Percentiles rank a stretch among this genome's conserved stretches.
These are phyloP conservation scores for Lacerta viridis DNA, from an alignment of 2,797 vertebrate genomes.

Conservation along the genomic window DNA sequence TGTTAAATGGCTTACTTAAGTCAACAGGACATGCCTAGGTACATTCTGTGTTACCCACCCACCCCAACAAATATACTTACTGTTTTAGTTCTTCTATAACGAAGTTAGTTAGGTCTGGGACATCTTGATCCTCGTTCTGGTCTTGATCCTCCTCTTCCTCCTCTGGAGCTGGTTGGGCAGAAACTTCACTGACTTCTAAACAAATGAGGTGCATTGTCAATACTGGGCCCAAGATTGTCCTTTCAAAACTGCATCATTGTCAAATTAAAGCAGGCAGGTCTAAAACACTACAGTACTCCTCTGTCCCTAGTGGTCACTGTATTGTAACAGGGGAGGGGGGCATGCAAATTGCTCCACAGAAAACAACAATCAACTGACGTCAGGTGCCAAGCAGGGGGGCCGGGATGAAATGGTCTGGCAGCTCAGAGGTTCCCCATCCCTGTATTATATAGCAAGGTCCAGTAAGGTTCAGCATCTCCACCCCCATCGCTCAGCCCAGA, in stretches of 20 bases:
- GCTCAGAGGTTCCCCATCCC: neutral
- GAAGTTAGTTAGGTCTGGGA: constrained; percentile 94
- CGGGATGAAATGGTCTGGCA: too few species aligned
- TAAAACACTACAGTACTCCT: neutral
- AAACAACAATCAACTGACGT: too few species aligned
- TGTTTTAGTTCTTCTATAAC: constrained; percentile 91
- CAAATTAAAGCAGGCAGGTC: neutral
- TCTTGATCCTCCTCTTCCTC: constrained; percentile 89
- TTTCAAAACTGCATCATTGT: neutral
- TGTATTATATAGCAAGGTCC: neutral
- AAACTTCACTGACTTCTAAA: constrained; percentile 80
- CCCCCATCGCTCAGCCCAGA: too few species aligned
- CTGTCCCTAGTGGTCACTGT: neutral
- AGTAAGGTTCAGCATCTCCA: too few species aligned
- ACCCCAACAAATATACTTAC: constrained; percentile 82
- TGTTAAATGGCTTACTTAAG: neutral
- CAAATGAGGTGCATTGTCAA: constrained; percentile 46
- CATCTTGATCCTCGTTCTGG: constrained; percentile 87
- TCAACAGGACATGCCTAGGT: fast-evolving
- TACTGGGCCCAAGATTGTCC: neutral
- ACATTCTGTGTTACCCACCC: neutral
- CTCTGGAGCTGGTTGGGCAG: constrained; percentile 70
- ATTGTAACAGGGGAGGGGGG: neutral
- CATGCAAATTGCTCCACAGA: neutral
- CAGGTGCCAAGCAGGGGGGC: too few species aligned